Evolutionary conservation across 2,113 vertebrate species (phyloP).

Genomic region (Hippocampus mohnikei): DNA sequence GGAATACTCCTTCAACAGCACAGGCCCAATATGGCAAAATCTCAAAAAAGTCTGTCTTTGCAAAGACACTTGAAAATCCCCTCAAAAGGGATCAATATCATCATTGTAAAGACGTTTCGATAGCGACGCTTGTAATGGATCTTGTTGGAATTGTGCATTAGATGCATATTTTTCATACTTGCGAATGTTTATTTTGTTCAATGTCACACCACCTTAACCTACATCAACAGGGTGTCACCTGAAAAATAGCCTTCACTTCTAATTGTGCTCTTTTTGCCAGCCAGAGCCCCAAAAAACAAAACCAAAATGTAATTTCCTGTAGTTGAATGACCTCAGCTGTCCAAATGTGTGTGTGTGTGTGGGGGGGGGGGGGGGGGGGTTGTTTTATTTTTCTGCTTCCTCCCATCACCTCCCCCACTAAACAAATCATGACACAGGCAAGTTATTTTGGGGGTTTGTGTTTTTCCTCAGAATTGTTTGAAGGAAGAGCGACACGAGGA

Average conservation of each 20-base stretch:
- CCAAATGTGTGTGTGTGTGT: no score
- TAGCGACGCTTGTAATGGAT: background rate
- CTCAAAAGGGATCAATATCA: background rate
- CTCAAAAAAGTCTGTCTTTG: background rate
- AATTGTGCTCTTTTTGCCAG: no score
- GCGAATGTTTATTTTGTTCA: background rate
- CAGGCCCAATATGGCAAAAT: background rate
- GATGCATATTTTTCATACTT: background rate
- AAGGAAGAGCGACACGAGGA: background rate
- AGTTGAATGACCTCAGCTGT: no score
- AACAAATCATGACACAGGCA: background rate
- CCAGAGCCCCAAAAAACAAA: no score
- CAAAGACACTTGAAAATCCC: background rate
- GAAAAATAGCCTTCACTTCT: no score
- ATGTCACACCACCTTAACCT: no score
- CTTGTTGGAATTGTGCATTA: background rate
- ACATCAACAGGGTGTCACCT: no score
- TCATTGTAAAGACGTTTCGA: background rate
- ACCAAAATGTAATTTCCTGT: no score
- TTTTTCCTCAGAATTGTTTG: background rate
- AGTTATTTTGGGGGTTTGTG: background rate
- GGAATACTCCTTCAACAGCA: background rate
- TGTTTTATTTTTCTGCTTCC: background rate
- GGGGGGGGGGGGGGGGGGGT: no score
- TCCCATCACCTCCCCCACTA: background rate